These are phyloP conservation scores for Alethe castanea DNA, from an alignment of 2,113 vertebrate genomes.

Conservation along the genomic window DNA sequence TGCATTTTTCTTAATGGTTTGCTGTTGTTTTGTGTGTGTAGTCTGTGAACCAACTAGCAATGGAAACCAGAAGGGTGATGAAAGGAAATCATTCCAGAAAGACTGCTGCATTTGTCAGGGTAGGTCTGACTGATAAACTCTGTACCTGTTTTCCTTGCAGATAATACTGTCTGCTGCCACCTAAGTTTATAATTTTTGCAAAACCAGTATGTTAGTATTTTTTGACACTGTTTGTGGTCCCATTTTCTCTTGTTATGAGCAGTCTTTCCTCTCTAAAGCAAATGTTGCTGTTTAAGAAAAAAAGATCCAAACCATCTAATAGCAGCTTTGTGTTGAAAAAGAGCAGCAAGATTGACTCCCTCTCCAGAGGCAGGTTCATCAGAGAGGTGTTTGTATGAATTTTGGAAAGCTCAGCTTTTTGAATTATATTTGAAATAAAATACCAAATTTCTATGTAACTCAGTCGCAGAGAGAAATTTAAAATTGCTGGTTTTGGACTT, in stretches of 20 bases:
- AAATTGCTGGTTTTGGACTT: background rate
- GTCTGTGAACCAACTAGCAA: conserved; percentile 93
- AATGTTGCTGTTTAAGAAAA: background rate
- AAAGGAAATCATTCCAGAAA: conserved; percentile 94
- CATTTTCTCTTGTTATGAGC: background rate
- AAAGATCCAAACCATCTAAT: background rate
- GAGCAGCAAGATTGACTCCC: background rate
- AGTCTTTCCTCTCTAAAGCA: background rate
- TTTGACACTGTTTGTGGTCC: background rate
- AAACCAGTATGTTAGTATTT: background rate
- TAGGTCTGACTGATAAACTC: conserved; percentile 57
- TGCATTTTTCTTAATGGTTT: background rate
- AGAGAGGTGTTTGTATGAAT: background rate
- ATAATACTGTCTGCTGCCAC: background rate
- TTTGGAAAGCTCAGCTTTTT: background rate
- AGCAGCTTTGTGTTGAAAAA: background rate
- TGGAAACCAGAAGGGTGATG: conserved; percentile 96
- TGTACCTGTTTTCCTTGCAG: background rate
- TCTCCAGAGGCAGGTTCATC: background rate
- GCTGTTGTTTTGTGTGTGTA: conserved; percentile 37
- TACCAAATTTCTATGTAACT: background rate
- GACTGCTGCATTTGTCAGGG: conserved; percentile 94
- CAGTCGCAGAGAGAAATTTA: background rate
- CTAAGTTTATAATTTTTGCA: background rate
- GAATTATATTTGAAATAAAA: background rate